A percentile compares a stretch with the other conserved stretches of the same genome.
Evolutionary conservation across 2,888 invertebrate genomes (phyloP).

Genomic region (Cabera pusaria): DNA sequence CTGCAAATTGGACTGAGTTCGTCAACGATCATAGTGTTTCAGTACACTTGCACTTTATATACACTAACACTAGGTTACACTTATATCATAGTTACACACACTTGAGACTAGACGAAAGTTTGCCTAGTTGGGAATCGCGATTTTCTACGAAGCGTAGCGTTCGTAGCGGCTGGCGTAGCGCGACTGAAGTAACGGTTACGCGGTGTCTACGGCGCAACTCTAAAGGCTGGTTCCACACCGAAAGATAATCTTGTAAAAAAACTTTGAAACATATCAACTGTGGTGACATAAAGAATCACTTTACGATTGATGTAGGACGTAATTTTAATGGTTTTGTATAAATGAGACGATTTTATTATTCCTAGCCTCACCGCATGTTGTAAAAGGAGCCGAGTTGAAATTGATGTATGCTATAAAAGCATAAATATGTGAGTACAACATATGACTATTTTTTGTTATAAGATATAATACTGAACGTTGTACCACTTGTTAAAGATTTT

Average conservation of each 20-base stretch:
- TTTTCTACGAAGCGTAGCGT: constrained; percentile 57
- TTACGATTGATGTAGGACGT: constrained; percentile 31
- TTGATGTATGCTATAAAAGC: too few species aligned
- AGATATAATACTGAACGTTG: too few species aligned
- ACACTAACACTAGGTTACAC: constrained; percentile 48
- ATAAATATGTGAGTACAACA: too few species aligned
- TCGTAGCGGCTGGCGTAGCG: constrained; percentile 57
- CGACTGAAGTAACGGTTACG: constrained; percentile 58
- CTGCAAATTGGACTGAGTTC: constrained; percentile 54
- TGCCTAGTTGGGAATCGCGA: constrained; percentile 32
- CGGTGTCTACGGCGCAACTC: constrained; percentile 61
- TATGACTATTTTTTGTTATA: too few species aligned
- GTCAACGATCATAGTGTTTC: constrained; percentile 47
- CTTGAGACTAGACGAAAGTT: constrained; percentile 42
- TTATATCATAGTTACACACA: constrained; percentile 37
- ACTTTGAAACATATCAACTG: constrained; percentile 42
- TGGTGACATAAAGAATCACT: constrained; percentile 32
- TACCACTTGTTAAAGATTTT: too few species aligned
- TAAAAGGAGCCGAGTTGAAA: too few species aligned
- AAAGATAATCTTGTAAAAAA: constrained; percentile 51
- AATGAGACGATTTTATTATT: constrained; percentile 18
- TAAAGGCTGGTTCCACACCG: constrained; percentile 35
- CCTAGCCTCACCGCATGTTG: too few species aligned
- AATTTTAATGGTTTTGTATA: constrained; percentile 21
- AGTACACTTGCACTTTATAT: constrained; percentile 47